Evolutionary conservation across 2,113 vertebrate genomes (phyloP), one percentile per base, ranked within the genome.

Genomic region (Burhinus bistriatus): DNA sequence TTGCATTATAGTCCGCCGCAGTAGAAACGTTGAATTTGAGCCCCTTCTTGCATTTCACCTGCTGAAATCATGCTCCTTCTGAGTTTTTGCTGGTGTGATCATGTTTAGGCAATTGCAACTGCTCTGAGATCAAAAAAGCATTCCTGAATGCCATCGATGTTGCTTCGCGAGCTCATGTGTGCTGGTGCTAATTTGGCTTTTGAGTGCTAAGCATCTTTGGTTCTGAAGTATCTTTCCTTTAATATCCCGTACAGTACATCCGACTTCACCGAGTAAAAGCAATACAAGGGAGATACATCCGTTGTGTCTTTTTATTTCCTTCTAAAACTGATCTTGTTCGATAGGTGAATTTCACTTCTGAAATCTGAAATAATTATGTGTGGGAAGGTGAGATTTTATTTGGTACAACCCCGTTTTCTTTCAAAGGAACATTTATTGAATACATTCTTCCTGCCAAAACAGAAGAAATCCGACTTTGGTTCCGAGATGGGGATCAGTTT

Each of bases 1-100:
- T 45, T 6, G 32, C 26, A 11, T 32, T 30, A 2, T 1, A n/a
- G 47, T 10, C 29, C 0, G 0, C 64, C 72, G 29, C 54, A 64
- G 5, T 0, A 11, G 55, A 29, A 9, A 16, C 38, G 15, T 29
- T 71, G 70, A 57, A 38, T 65, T 38, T 26, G 6, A 81, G 71
- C 32, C 19, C 16, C 21, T 36, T 40, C 25, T 54, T 34, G 52
- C 25, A 30, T 52, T 83, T 86, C 34, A 16, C 20, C 38, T 29
- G 18, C 25, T 36, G 38, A 59, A 54, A 57, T 82, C 15, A 1
- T 19, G 55, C 34, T 20, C 27, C 30, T 87, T 36, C 64, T 68
- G 13, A 40, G 34, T 11, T 73, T 45, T 82, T 25, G 7, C 44
- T 47, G 0, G 2, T 15, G 58, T 34, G 34, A 10, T 59, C 7